A percentile compares a stretch with the other conserved stretches of the same genome.
Evolutionary conservation across 2,113 vertebrate genomes (phyloP).

Genomic region (Setophaga petechia): DNA sequence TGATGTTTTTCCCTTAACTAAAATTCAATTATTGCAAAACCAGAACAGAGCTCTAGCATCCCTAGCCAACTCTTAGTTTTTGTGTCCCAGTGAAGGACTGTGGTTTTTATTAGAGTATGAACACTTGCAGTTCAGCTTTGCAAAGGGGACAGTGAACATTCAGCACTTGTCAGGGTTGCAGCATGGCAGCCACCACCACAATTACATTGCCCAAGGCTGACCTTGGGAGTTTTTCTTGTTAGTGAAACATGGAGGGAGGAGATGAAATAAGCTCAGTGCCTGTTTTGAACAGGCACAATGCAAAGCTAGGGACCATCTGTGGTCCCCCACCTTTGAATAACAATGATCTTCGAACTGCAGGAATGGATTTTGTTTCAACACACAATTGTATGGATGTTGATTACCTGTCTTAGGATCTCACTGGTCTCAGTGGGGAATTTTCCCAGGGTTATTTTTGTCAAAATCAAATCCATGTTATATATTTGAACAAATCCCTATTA

Average conservation of each 20-base stretch:
- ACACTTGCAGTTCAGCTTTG: neutral
- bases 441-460: neutral
- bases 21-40: neutral
- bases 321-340: neutral
- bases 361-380: neutral
- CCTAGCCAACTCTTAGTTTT: neutral
- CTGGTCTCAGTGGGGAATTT: neutral
- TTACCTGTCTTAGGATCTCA: neutral
- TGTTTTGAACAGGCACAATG: neutral
- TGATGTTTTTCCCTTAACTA: neutral
- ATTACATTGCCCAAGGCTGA: neutral
- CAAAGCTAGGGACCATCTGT: neutral
- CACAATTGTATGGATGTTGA: too few relatives aligned
- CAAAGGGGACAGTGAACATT: neutral
- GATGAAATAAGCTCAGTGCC: neutral
- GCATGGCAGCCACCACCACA: too few relatives aligned
- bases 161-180: neutral
- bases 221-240: neutral
- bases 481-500: neutral
- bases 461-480: neutral
- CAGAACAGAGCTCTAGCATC: neutral
- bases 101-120: accelerated
- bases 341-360: neutral
- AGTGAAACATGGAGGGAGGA: neutral
- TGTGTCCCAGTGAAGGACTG: neutral